Base-by-base conservation (phyloP, 1,140 invertebrate genomes). In the Rhysida immarginata region DNA sequence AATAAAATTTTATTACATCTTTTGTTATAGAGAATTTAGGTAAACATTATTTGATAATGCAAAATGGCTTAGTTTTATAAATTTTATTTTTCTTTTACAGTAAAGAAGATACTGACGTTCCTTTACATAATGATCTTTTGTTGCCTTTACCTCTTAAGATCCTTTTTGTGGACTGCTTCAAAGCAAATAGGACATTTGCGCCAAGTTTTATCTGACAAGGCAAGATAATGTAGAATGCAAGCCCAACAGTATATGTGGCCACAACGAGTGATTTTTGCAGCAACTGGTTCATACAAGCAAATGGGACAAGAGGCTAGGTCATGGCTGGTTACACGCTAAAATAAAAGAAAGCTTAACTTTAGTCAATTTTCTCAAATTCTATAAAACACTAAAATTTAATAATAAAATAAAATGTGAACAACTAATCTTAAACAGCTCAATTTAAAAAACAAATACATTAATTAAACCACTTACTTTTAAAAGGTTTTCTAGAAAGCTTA, bases 161-260 rank as follows among this genome's bases (percentile, higher is more conserved):
- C 84, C 27, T 77, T 70, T 66, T 82, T 83, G 58, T 83, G 73
- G 52, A 94, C 72, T 1, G 79, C 75, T 64, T 87, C 83, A 64
- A 81, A 82, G 69, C 91, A 95, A 58, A 95, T 91, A 0, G 91
- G 91, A 71, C 91, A 95, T 65, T 82, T 77, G 60, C 82, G 70
- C 79, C 78, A 77, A 48, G 77, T 65, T 71, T 86, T 84, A 63
- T 94, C 86, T 44, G 82, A 83, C 1, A 92, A 70, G 18, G 85
- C 78, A 55, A 94, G 73, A 71, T 96, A 96, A 69, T 96, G 93
- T 21, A 97, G 75, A 62, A 96, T 81, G 67, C 94, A 98, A 0
- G 89, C 77, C 88, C 89, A 97, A 69, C 94, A 98, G 67, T 88
- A 96, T 56, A 93, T 82, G 69, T 97, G 94, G 23, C 93, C 93